Conservation (phyloP, 2,797 vertebrate genomes). For the Botia almorhae region DNA sequence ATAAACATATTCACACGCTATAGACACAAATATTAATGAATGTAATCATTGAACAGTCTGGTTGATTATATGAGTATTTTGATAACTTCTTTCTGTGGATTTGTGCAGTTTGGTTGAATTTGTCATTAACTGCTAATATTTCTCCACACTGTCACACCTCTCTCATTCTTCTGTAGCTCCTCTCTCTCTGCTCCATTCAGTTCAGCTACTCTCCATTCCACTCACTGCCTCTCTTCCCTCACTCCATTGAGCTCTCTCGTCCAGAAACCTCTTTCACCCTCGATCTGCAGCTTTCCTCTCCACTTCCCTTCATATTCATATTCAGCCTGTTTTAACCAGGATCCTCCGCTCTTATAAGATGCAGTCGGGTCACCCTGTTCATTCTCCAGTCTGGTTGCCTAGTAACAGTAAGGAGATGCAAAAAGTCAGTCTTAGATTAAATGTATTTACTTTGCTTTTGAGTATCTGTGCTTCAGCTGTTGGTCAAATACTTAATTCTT, state of each 20-base stretch:
- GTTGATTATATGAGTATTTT: too few relatives aligned
- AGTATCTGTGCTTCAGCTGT: constrained; percentile 8
- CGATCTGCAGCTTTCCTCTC: constrained; percentile 67
- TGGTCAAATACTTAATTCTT: not conserved
- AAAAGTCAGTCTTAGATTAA: constrained; percentile 61
- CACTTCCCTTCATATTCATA: constrained; percentile 61
- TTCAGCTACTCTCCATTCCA: constrained; percentile 73
- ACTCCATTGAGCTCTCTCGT: constrained; percentile 75
- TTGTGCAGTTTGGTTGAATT: constrained; percentile 1
- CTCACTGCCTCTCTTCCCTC: constrained; percentile 68
- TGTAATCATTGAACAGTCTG: too few relatives aligned
- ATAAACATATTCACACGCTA: too few relatives aligned
- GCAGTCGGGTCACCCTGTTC: constrained; percentile 60
- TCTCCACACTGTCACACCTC: constrained; percentile 4
- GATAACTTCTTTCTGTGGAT: not conserved
- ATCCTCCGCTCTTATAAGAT: constrained; percentile 57
- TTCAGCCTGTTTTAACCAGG: constrained; percentile 58
- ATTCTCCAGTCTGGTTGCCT: constrained; percentile 75
- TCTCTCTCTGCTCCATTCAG: constrained; percentile 54
- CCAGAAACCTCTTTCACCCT: constrained; percentile 61
- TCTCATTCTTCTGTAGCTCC: not conserved
- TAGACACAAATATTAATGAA: too few relatives aligned
- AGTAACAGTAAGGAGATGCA: constrained; percentile 68
- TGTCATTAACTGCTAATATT: constrained; percentile 22
- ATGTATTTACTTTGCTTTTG: constrained; percentile 61